Conservation (phyloP, 92 coral and sea anemone genomes). For the Scolanthus callimorphus region DNA sequence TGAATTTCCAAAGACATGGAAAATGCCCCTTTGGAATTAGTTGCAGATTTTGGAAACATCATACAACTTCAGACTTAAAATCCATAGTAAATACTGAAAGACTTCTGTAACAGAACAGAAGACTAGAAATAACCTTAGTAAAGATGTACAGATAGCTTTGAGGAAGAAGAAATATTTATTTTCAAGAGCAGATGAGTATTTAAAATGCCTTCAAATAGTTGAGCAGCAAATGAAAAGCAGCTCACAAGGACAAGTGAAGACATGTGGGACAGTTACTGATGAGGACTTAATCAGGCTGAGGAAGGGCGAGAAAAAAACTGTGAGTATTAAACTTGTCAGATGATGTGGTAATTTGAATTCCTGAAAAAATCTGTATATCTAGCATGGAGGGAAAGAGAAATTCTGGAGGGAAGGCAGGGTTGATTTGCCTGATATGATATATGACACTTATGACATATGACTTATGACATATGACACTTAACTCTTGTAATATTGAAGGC, state of each 20-base stretch:
- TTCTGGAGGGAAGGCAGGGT: no score
- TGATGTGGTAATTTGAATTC: no score
- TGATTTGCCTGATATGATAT: no score
- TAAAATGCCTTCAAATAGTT: slow-evolving; percentile 33
- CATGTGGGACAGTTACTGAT: no score
- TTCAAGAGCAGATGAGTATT: slow-evolving; percentile 58
- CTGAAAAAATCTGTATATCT: no score
- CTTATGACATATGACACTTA: no score
- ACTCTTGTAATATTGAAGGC: no score
- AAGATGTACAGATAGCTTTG: slow-evolving; percentile 55
- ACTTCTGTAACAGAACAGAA: slow-evolving; percentile 12
- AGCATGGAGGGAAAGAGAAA: no score
- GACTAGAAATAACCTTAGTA: slow-evolving; percentile 56
- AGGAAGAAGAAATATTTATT: slow-evolving; percentile 72
- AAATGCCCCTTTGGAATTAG: slow-evolving; percentile 84
- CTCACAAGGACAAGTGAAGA: no score
- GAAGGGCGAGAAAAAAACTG: slow-evolving; percentile 82
- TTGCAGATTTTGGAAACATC: slow-evolving; percentile 84
- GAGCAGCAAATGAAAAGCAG: no score
- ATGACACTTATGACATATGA: no score
- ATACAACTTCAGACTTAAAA: slow-evolving; percentile 56
- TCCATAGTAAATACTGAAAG: slow-evolving; percentile 52
- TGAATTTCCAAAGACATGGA: slow-evolving; percentile 73
- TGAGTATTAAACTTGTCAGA: slow-evolving; percentile 5
- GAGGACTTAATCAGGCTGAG: slow-evolving; percentile 69